Evolutionary conservation across 2,888 invertebrate genomes (phyloP), one percentile per base, ranked within the genome.

Genomic region (Peribatodes rhomboidaria): DNA sequence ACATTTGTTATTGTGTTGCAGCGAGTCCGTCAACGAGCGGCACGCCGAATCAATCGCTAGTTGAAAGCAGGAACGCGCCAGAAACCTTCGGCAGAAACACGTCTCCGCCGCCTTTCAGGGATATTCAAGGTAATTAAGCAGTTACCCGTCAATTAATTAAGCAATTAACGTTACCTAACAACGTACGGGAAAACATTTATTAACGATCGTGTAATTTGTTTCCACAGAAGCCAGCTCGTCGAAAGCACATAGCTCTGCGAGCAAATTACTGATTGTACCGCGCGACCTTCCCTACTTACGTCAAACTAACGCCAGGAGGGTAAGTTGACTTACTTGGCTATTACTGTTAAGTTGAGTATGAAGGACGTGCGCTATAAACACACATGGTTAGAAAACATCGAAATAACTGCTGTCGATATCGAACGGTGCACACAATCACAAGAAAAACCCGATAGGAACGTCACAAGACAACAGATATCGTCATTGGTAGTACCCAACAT

Each of bases 281-380:
- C 87, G 92, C 68, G 92, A 93, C 77, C 89, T 93, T 65, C 93
- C 93, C 39, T 93, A 93, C 77, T 83, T 93, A 84, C 90, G 93
- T 79, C 93, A 93, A 84, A 93, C 93, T 88, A 92, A 93, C 93
- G 93, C 93, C 58, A 81, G 93, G 83, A 89, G 93, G 87, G 93
- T 92, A 79, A 83, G 84, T 77, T 11, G 9, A 72, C 49, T 37
- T 49, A 22, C 39, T n/a, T 16, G 6, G 3, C 11, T 47, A 10
- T 22, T 47, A 18, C 4, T 27, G 27, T 27, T 27, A 27, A 4
- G 6, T 27, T 27, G 3, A 20, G n/a, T 18, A 8, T 6, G 8
- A 18, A 20, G 7, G 18, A 35, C 16, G 16, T 49, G 33, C 14
- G 18, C 22, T 46, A 20, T 2, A 20, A 3, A 11, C 20, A 44